phyloP scores from a whole-genome alignment of 1,140 invertebrate genomes.

The Amphibalanus amphitrite region DNA sequence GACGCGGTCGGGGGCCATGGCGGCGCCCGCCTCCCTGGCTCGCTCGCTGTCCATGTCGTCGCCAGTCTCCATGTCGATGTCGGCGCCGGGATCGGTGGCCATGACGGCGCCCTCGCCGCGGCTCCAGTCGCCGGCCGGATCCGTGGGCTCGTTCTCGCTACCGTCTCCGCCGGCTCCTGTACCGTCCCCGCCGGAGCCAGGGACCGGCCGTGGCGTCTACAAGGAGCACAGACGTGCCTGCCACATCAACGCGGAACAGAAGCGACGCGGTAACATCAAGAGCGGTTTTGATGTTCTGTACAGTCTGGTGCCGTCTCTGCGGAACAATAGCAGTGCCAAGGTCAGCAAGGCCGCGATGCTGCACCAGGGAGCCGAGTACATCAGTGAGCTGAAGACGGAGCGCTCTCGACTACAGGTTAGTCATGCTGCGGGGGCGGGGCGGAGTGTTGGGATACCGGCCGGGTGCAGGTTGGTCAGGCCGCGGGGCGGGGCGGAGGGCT shows the following conservation, averaged over 20 bases:
- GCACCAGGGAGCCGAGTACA: slow-evolving; percentile 91
- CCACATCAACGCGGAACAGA: slow-evolving; percentile 95
- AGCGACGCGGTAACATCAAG: slow-evolving; percentile 91
- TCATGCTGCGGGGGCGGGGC: too few relatives aligned
- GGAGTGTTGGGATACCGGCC: too few relatives aligned
- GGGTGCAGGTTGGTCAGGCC: too few relatives aligned
- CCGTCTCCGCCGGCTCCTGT: slow-evolving; percentile 5
- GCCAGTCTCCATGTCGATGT: neutral
- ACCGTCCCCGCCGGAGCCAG: slow-evolving; percentile 3
- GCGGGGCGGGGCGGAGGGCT: too few relatives aligned
- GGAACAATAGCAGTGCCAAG: slow-evolving; percentile 77
- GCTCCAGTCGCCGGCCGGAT: neutral
- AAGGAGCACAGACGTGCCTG: slow-evolving; percentile 30
- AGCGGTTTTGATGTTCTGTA: slow-evolving; percentile 91
- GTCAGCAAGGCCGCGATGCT: slow-evolving; percentile 87
- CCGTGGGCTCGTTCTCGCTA: neutral
- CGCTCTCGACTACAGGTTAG: slow-evolving; percentile 73
- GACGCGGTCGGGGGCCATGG: too few relatives aligned
- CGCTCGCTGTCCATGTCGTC: too few relatives aligned
- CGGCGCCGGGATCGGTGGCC: neutral
- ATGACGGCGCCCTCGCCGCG: neutral
- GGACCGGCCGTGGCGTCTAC: slow-evolving; percentile 6
- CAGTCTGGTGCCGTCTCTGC: slow-evolving; percentile 71
- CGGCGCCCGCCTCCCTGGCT: too few relatives aligned
- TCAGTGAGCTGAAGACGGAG: slow-evolving; percentile 70